A percentile compares a stretch with the other conserved stretches of the same genome.
phyloP scores from a whole-genome alignment of 2,797 vertebrate species.

The Sebastes cheni region DNA sequence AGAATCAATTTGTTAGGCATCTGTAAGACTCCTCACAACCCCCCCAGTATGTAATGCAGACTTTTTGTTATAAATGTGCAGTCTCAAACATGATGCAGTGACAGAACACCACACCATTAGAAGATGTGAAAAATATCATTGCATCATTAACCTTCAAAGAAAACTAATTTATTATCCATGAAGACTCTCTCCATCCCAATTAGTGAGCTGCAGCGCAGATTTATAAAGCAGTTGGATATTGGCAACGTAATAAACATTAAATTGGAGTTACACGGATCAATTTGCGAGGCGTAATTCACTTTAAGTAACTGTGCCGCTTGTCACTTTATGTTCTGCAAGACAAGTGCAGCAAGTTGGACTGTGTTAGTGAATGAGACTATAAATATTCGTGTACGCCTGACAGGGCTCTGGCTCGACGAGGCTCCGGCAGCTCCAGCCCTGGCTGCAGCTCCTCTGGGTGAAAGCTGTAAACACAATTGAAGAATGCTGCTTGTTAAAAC shows the following conservation, averaged over 20 bases:
- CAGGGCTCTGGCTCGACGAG: not conserved
- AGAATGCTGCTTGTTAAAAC: slow-evolving; percentile 34
- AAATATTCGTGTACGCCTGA: slow-evolving; percentile 29
- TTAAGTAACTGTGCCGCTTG: slow-evolving; percentile 22
- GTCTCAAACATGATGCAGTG: not conserved
- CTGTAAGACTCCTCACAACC: not conserved
- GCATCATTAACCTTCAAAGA: not conserved
- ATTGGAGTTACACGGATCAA: slow-evolving; percentile 1
- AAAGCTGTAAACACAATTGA: slow-evolving; percentile 22
- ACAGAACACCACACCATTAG: not conserved
- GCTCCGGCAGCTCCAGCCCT: not conserved
- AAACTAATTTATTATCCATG: not conserved
- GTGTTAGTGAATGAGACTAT: slow-evolving; percentile 29
- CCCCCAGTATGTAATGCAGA: not conserved
- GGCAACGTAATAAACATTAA: slow-evolving; percentile 11
- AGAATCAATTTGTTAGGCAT: not conserved
- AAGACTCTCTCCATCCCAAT: not conserved
- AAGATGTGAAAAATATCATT: not conserved
- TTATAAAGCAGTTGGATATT: not conserved
- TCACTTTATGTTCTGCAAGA: slow-evolving; percentile 27
- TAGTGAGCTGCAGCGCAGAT: not conserved
- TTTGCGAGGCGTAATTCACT: slow-evolving; percentile 25
- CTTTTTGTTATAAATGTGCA: not conserved
- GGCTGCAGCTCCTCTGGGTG: not conserved
- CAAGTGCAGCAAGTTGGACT: slow-evolving; percentile 16